Evolutionary conservation across 1,140 invertebrate genomes (phyloP).

Genomic region (Idris sp.): DNA sequence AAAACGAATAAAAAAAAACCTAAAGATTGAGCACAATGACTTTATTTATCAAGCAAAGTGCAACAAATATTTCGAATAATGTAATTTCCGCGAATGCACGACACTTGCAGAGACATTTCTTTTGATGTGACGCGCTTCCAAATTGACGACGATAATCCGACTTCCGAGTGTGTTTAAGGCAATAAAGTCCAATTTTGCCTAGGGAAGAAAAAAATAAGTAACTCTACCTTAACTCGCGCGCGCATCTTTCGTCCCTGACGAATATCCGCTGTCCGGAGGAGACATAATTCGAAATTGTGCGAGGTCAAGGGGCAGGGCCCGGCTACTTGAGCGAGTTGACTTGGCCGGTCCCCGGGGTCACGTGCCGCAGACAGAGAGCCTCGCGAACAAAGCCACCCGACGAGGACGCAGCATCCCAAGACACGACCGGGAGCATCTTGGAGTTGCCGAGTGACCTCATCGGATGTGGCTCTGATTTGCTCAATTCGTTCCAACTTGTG

Average conservation of each 20-base stretch:
- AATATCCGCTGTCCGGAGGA: constrained; percentile 73
- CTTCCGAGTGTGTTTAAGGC: constrained; percentile 46
- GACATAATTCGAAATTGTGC: constrained; percentile 77
- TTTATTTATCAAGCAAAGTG: too few species aligned
- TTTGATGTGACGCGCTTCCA: constrained; percentile 40
- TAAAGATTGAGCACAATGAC: too few species aligned
- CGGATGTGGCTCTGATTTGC: constrained; percentile 77
- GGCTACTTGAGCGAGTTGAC: constrained; percentile 78
- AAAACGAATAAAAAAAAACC: too few species aligned
- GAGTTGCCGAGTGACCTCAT: constrained; percentile 73
- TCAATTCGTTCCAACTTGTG: constrained; percentile 76
- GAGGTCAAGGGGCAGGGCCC: constrained; percentile 76
- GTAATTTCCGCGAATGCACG: too few species aligned
- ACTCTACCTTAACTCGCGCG: constrained; percentile 37
- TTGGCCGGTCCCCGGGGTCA: constrained; percentile 74
- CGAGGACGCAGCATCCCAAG: constrained; percentile 45
- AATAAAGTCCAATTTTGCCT: constrained; percentile 50
- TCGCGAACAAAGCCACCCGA: constrained; percentile 46
- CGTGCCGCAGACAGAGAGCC: constrained; percentile 69
- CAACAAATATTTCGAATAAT: too few species aligned
- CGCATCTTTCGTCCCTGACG: constrained; percentile 63
- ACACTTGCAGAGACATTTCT: too few species aligned
- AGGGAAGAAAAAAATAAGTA: constrained; percentile 16
- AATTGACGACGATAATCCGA: constrained; percentile 44
- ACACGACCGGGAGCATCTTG: too few species aligned